Evolutionary conservation across 2,797 vertebrate genomes (phyloP).

Genomic region (Zalophus californianus): DNA sequence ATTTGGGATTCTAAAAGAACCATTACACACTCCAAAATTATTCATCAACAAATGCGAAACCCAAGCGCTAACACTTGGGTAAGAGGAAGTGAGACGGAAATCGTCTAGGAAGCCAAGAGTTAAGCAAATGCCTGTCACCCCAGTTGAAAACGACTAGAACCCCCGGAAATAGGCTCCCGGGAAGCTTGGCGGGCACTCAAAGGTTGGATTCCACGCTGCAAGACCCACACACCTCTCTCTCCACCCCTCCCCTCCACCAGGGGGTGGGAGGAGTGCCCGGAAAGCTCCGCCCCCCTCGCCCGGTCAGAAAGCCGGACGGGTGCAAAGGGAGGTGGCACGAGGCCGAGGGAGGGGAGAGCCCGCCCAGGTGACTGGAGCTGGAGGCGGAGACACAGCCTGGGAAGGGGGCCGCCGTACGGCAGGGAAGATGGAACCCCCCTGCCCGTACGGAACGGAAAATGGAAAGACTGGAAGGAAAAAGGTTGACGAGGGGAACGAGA

Average conservation of each 20-base stretch:
- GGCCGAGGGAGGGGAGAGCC: constrained; percentile 49
- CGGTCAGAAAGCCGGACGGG: neutral
- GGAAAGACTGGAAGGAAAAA: neutral
- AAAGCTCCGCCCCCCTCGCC: constrained; percentile 69
- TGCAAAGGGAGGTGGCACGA: constrained; percentile 55
- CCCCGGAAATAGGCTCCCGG: neutral
- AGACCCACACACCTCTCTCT: neutral
- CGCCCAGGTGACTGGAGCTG: constrained; percentile 67
- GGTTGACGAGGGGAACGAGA: neutral
- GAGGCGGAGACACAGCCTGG: constrained; percentile 66
- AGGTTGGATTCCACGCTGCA: neutral
- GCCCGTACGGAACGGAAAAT: neutral
- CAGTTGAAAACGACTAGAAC: neutral
- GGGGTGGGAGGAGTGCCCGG: neutral
- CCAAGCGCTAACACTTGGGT: neutral
- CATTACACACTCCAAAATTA: neutral
- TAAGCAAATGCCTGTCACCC: constrained; percentile 17
- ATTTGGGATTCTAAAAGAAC: neutral
- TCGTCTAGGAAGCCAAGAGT: neutral
- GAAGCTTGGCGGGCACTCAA: neutral
- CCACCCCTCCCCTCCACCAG: neutral
- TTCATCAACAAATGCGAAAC: constrained; percentile 1
- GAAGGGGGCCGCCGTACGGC: constrained; percentile 38
- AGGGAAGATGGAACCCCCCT: constrained; percentile 59
- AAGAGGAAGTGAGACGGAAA: constrained; percentile 37